phyloP scores from a whole-genome alignment of 2,113 vertebrate genomes.

The Neotoma lepida region DNA sequence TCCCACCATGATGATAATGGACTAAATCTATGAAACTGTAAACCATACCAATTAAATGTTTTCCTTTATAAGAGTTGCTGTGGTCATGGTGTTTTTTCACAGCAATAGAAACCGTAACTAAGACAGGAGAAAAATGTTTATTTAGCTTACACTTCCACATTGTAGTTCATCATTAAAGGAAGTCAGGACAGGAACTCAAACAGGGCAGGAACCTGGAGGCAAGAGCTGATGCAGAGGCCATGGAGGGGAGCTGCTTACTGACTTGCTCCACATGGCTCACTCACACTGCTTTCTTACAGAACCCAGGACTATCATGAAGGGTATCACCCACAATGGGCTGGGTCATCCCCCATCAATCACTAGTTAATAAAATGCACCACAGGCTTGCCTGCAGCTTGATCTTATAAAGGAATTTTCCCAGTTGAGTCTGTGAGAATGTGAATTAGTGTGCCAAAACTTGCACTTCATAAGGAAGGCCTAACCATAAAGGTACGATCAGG shows the following conservation, averaged over 20 bases:
- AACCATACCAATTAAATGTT: neutral
- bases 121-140: neutral
- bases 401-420: neutral
- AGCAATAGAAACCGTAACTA: neutral
- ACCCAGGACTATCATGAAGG: neutral
- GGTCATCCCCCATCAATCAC: neutral
- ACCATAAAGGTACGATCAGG: fast-evolving
- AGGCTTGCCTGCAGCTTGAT: neutral
- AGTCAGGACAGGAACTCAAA: neutral
- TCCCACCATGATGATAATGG: neutral
- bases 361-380: neutral
- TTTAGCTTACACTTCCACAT: neutral
- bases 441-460: too few species aligned
- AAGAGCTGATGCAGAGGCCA: neutral
- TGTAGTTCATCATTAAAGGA: neutral
- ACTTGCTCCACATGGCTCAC: neutral
- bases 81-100: neutral
- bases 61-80: neutral
- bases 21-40: neutral
- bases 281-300: neutral
- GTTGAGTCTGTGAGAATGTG: neutral
- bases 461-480: neutral
- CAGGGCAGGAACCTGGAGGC: neutral
- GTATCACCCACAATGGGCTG: too few species aligned
- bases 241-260: neutral